Conservation (phyloP, 1,140 invertebrate species). For the Temnothorax curvispinosus region DNA sequence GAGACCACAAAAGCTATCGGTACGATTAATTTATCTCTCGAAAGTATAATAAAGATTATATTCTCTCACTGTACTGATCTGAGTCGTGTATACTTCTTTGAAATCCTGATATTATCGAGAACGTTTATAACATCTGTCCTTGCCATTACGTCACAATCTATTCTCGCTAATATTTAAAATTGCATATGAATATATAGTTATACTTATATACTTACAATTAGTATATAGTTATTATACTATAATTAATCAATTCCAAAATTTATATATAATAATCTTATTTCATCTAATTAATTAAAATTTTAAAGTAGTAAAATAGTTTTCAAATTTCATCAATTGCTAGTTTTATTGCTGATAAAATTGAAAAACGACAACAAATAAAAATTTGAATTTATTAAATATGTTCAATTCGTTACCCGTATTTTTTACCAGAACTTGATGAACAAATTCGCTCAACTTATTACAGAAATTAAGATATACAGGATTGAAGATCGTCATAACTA, state of each 20-base stretch:
- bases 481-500: background rate
- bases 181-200: background rate
- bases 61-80: too few species aligned
- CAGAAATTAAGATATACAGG: background rate
- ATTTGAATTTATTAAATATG: background rate
- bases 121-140: too few species aligned
- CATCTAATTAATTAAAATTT: background rate
- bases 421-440: background rate
- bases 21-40: too few species aligned
- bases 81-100: too few species aligned
- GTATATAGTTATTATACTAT: background rate
- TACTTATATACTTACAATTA: too few species aligned
- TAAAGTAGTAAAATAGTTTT: background rate
- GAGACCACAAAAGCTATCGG: too few species aligned
- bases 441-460: background rate
- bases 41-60: too few species aligned
- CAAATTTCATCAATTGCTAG: background rate
- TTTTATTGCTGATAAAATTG: too few species aligned
- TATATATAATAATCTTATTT: background rate
- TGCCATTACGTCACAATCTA: too few species aligned
- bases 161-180: background rate
- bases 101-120: too few species aligned
- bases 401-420: background rate
- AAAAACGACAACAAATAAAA: background rate
- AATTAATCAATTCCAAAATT: background rate